Percentiles rank a stretch among this genome's conserved stretches.
Conservation (phyloP, 2,113 vertebrate genomes). For the Muntiacus reevesi region DNA sequence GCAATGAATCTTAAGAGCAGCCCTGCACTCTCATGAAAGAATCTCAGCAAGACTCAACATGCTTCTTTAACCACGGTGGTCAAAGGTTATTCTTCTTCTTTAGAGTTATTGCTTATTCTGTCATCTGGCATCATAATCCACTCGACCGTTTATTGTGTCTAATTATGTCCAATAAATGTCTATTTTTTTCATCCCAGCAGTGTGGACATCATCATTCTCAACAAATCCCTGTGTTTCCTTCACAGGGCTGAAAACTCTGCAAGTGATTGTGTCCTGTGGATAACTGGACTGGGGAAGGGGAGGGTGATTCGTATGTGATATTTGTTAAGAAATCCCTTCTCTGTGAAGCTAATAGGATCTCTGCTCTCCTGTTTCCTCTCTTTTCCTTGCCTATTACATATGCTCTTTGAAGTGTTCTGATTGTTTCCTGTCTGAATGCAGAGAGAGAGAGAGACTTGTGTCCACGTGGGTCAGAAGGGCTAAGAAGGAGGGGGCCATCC, state of each 20-base stretch:
- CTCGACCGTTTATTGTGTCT: neutral
- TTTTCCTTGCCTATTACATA: neutral
- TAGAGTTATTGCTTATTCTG: neutral
- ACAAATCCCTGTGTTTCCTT: neutral
- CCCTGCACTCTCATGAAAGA: neutral
- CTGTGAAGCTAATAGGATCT: neutral
- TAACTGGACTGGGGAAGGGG: neutral
- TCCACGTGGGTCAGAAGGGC: neutral
- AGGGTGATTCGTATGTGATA: neutral
- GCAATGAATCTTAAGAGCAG: neutral
- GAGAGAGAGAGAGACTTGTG: neutral
- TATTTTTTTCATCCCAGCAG: neutral
- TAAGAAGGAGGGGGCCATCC: neutral
- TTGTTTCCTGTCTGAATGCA: conserved; percentile 26
- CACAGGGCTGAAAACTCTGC: neutral
- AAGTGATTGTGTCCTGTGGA: neutral
- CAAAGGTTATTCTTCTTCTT: neutral
- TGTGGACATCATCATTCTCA: neutral
- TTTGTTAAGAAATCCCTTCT: conserved; percentile 1
- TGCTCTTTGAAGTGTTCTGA: conserved; percentile 29
- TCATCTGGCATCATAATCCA: neutral
- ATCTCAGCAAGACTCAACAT: neutral
- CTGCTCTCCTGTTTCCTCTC: neutral
- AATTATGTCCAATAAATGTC: neutral
- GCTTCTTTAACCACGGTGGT: neutral